Evolutionary conservation across 2,113 vertebrate species (phyloP), one percentile per base, ranked within the genome.

Genomic region (Tyrannus savana): DNA sequence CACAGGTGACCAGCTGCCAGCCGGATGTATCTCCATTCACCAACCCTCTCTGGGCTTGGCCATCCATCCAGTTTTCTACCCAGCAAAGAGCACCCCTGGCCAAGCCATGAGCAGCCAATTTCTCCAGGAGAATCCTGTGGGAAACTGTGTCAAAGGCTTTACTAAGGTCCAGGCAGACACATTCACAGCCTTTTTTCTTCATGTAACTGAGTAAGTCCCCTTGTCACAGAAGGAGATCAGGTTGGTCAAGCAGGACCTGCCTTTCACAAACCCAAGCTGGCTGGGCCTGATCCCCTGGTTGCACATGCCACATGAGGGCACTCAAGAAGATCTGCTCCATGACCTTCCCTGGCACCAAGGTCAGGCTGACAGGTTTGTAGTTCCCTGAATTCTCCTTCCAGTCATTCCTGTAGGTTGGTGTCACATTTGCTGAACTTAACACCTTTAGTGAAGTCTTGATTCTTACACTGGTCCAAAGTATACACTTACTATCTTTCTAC

Each of bases 301-400:
- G 33, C 41, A 52, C 1, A 0, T 27, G 23, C 25, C 19, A 3
- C 2, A 3, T 12, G 47, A 47, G 0, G 11, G 71, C 30, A 68
- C 12, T 63, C 30, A 77, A 35, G 41, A 46, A 19, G 28, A 76
- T 41, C 18, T 6, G 3, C n/a, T 73, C 25, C 30, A 42, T 31
- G 33, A 82, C 37, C 17, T 47, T 47, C 14, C n/a, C 53, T 10
- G 3, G 37, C 53, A 81, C n/a, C 0, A 0, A 73, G 12, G n/a
- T 58, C 16, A 58, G 42, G 22, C 16, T 73, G 39, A 52, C 23
- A 92, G 23, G n/a, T 23, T 37, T 56, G 30, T 23, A 77, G 55
- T 6, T 67, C 21, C 8, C 41, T 24, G 19, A 33, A 62, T 77
- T 24, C 37, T 82, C 30, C 37, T 77, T 62, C 46, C 2, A 1